A percentile compares a stretch with the other conserved stretches of the same genome.
phyloP scores from a whole-genome alignment of 30 jellyfish, hydroid and myxozoan species.

The Kudoa iwatai region DNA sequence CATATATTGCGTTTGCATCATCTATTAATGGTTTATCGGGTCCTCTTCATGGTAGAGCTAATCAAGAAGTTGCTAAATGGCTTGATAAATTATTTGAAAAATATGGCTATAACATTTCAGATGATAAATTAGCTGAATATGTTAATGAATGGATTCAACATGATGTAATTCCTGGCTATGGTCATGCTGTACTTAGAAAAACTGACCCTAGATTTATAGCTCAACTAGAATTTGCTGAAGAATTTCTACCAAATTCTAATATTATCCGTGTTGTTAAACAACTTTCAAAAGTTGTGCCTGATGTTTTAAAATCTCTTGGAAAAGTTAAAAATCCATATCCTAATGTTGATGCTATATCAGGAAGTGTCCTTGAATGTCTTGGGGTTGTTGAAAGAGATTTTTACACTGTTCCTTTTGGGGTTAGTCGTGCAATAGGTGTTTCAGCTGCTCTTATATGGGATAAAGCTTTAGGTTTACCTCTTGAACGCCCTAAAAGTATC shows the following conservation, averaged over 20 bases:
- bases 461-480: conserved; percentile 57
- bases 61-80: conserved; percentile 10
- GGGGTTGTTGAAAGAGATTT: conserved; percentile 1
- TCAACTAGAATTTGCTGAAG: conserved; percentile 64
- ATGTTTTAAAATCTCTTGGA: conserved; percentile 32
- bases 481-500: conserved; percentile 90
- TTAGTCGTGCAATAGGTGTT: conserved; percentile 85
- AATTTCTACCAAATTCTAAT: conserved; percentile 43
- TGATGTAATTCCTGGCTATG: conserved; percentile 89
- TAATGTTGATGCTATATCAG: conserved; percentile 95
- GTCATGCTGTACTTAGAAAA: conserved; percentile 90
- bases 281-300: conserved; percentile 65
- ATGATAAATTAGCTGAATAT: conserved; percentile 25
- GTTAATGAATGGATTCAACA: conserved; percentile 29
- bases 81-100: background rate
- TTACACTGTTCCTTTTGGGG: conserved; percentile 92
- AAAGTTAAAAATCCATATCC: conserved; percentile 99
- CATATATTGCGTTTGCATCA: conserved; percentile 53
- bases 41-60: conserved; percentile 87
- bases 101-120: background rate
- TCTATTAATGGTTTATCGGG: conserved; percentile 92
- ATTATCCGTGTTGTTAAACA: conserved; percentile 35
- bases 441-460: conserved; percentile 66
- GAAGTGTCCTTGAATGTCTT: conserved; percentile 39
- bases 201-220: conserved; percentile 93